Evolutionary conservation across 2,113 vertebrate genomes (phyloP), one percentile per base, ranked within the genome.

Genomic region (Chlorodrepanis virens): DNA sequence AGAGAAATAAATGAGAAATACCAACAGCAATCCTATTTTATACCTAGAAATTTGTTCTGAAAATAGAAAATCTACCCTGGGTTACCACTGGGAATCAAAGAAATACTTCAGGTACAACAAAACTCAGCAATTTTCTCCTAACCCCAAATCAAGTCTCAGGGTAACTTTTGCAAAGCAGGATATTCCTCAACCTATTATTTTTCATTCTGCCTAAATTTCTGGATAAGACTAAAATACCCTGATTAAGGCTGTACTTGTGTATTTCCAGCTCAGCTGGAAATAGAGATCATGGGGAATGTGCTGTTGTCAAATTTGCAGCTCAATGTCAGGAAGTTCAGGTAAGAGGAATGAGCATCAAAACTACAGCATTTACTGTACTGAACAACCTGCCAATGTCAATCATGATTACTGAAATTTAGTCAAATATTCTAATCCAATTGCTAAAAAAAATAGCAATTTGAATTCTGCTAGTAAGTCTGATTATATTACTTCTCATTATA

Each of bases 81-180:
- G 37, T 79, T 83, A 68, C 27, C 22, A 60, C 3, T 29, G n/a
- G 28, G 71, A 85, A 74, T 69, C 45, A 65, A 63, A 88, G 45
- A 88, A 83, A 60, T 82, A 56, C 37, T 89, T 80, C 70, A 85
- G 50, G 29, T 82, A 57, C 12, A 69, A 45, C 39, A 89, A 74
- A 83, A 83, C 22, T 65, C 61, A 49, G 40, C 52, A 28, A 57
- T 91, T 91, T 94, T 65, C 11, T 88, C 63, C 59, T 57, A 95
- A 94, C 78, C 70, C 37, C 61, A 90, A 92, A 94, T 90, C 75
- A 93, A 87, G 63, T 61, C 45, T 42, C 75, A 64, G 79, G 90
- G 63, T 53, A 93, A 91, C 28, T 50, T 82, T 45, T 57, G n/a
- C 61, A 89, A 87, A 87, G 78, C 42, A 83, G 57, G 61, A n/a